Evolutionary conservation across 2,888 invertebrate species (phyloP), one percentile per base, ranked within the genome.

Genomic region (Silvanus unidentatus): DNA sequence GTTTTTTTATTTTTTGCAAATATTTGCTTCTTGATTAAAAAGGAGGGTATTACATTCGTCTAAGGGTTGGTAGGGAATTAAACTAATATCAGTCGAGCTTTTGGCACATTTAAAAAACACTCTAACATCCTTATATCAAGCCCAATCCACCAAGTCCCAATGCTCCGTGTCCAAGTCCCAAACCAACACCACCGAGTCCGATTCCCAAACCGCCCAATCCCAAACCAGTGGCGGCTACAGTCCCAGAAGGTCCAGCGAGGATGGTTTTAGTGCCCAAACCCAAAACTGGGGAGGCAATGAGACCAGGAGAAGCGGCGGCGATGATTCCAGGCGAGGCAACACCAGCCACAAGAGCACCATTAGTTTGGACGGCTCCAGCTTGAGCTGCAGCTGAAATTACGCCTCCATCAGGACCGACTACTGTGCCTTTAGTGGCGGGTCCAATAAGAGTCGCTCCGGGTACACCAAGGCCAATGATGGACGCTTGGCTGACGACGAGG

Each of bases 351-450:
- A 44, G 51, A 14, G 58, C 55, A 37, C 52, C 62, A 38, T 45
- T 47, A n/a, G 60, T 42, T 10, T 52, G 49, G 6, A 53, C 52
- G 9, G 48, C 43, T 10, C 57, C 57, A 27, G 45, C 51, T 32
- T 47, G 40, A 72, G 73, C 10, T 71, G 70, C 10, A 71, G 71
- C 1, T 71, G 68, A 5, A 71, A 69, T 5, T 71, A 74, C 2
- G 72, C 69, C 9, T 62, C 64, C 16, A 75, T 74, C 61, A 13
- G 63, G 59, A 12, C 63, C 64, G 5, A 53, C 43, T 6, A 60
- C 39, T 1, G 52, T 55, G 1, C 61, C 51, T 38, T 50, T 40
- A 3, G 56, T 46, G 12, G 55, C 53, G 11, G 62, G 62, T 3
- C 60, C 60, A 46, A 53, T 42, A 1, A 62, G 41, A 3, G 52